Evolutionary conservation across 2,888 invertebrate genomes (phyloP), one percentile per base, ranked within the genome.

Genomic region (Callimorpha dominula): DNA sequence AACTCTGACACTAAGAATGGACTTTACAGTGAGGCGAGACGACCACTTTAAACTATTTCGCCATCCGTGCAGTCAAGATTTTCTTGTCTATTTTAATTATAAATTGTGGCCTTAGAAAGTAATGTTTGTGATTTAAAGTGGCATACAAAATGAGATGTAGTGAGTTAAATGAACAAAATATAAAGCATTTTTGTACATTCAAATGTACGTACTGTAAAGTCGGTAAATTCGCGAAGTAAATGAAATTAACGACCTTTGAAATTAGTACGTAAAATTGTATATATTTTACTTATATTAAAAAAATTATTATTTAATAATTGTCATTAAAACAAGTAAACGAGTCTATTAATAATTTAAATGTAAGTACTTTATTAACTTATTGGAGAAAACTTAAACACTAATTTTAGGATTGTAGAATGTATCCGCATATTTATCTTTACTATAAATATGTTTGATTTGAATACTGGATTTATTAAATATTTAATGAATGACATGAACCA

Each of bases 281-380:
- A 31, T 31, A 31, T 31, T 31, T 31, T 1, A 31, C 31, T 31
- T 6, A 65, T 20, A 65, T 12, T 20, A 65, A 31, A 49, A 31
- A 54, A 54, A 54, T n/a, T 1, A n/a, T 52, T 52, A 52, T 52
- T 0, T n/a, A 57, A 57, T 20, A 9, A 57, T 57, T 82, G 81
- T 75, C 69, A 70, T n/a, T 79, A 76, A 54, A 66, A 75, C 69
- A 76, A 62, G 43, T 43, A 63, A 66, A 6, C 14, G 60, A 31
- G 80, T 78, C 80, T 81, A 79, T 57, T 79, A 78, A 76, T 74
- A 67, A 74, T 9, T 78, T 78, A 81, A 79, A 62, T 72, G 0
- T 78, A 79, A 77, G 79, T 84, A 82, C 77, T 77, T 31, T 79
- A 82, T 77, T 84, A 82, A 84, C 78, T 84, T 84, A 84, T 84